Conservation (phyloP, 2,888 invertebrate species). For the Meandrusa payeni region DNA sequence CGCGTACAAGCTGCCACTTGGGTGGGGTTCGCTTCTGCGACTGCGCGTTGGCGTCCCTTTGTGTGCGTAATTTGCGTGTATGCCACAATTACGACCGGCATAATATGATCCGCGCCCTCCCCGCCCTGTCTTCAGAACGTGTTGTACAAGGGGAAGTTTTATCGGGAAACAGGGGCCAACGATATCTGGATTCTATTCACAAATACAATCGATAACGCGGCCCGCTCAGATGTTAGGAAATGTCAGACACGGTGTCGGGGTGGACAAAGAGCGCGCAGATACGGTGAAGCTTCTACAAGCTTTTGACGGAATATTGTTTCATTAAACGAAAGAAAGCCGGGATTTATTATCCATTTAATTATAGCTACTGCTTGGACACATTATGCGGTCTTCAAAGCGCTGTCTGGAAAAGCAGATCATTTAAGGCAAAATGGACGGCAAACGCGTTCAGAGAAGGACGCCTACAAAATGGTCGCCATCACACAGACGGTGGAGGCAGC, state of each 20-base stretch:
- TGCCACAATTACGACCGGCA: slow-evolving; percentile 43
- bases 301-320: slow-evolving; percentile 6
- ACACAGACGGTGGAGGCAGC: too few relatives aligned
- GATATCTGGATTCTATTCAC: slow-evolving; percentile 51
- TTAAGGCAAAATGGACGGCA: too few relatives aligned
- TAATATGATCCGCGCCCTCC: slow-evolving; percentile 45
- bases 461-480: too few relatives aligned
- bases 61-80: slow-evolving; percentile 69
- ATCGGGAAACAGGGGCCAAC: slow-evolving; percentile 44
- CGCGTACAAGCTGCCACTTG: slow-evolving; percentile 45
- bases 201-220: slow-evolving; percentile 77
- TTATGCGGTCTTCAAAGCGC: too few relatives aligned
- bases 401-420: too few relatives aligned
- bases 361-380: too few relatives aligned
- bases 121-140: slow-evolving; percentile 27
- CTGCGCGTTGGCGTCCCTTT: slow-evolving; percentile 55
- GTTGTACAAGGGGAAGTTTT: slow-evolving; percentile 36
- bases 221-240: slow-evolving; percentile 59
- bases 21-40: slow-evolving; percentile 69
- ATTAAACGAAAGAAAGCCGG: too few relatives aligned
- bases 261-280: slow-evolving; percentile 46
- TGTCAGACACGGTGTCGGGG: slow-evolving; percentile 69
- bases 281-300: slow-evolving; percentile 38
- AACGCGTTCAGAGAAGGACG: too few relatives aligned
- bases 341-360: too few relatives aligned